Evolutionary conservation across 2,888 invertebrate genomes (phyloP).

Genomic region (Dicyrtomina minuta): DNA sequence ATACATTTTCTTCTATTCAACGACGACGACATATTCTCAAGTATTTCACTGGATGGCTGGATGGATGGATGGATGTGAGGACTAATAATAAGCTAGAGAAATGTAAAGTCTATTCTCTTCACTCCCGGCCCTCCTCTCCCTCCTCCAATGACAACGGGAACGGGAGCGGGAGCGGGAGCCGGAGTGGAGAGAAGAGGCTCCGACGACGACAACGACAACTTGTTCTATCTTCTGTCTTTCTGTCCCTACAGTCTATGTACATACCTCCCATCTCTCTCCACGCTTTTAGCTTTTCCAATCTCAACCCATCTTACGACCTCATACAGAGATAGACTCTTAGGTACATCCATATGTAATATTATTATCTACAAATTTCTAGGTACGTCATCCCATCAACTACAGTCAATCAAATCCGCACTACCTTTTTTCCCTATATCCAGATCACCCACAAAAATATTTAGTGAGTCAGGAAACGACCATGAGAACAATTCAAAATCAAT

Average conservation of each 20-base stretch:
- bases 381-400: too few species aligned
- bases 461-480: too few species aligned
- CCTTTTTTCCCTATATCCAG: not conserved
- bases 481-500: too few species aligned
- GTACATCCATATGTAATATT: not conserved
- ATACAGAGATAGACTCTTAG: not conserved
- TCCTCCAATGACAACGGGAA: too few species aligned
- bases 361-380: not conserved
- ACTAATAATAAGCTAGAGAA: not conserved
- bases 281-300: too few species aligned
- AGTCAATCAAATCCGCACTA: not conserved
- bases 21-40: too few species aligned
- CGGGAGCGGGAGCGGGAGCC: conserved; percentile 2
- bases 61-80: too few species aligned
- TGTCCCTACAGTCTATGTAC: not conserved
- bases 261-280: not conserved
- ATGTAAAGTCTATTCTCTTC: not conserved
- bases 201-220: too few species aligned
- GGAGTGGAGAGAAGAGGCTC: conserved; percentile 23
- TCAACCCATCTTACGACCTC: too few species aligned
- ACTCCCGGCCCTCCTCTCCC: not conserved
- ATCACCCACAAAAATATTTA: too few species aligned
- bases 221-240: not conserved
- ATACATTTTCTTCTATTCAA: not conserved
- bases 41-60: too few species aligned